Conservation (phyloP, 2,888 invertebrate genomes). For the Nycteola revayana region DNA sequence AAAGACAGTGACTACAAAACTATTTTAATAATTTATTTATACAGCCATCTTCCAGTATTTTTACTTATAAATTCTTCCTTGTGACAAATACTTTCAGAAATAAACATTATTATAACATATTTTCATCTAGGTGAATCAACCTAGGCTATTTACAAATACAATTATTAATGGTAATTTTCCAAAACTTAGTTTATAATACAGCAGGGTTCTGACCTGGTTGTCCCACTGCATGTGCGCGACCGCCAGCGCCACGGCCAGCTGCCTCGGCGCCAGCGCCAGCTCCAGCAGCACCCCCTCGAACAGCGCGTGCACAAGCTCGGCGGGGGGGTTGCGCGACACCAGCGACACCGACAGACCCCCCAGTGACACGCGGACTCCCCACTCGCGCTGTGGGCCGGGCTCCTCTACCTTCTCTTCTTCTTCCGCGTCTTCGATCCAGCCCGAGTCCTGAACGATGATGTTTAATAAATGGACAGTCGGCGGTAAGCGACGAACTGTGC, state of each 20-base stretch:
- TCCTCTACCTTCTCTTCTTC: slow-evolving; percentile 35
- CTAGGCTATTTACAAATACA: no score
- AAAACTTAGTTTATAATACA: no score
- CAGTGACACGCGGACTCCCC: slow-evolving; percentile 83
- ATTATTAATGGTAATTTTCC: no score
- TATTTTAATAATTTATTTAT: no score
- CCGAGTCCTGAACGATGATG: slow-evolving; percentile 49
- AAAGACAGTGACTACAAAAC: no score
- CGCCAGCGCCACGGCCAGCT: slow-evolving; percentile 84
- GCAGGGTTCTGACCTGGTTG: slow-evolving; percentile 88
- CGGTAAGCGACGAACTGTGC: no score
- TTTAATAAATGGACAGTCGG: no score
- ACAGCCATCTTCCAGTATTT: no score
- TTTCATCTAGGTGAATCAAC: no score
- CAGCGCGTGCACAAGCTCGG: slow-evolving; percentile 90
- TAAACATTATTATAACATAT: no score
- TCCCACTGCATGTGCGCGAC: slow-evolving; percentile 93
- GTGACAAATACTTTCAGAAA: no score
- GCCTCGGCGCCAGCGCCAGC: slow-evolving; percentile 58
- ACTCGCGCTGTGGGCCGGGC: slow-evolving; percentile 62
- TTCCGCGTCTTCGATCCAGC: slow-evolving; percentile 50
- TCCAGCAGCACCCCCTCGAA: slow-evolving; percentile 85
- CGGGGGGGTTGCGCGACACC: slow-evolving; percentile 87
- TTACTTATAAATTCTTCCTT: no score
- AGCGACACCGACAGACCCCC: slow-evolving; percentile 89